Conservation (phyloP, 30 jellyfish, hydroid and myxozoan genomes). For the Hydra vulgaris region DNA sequence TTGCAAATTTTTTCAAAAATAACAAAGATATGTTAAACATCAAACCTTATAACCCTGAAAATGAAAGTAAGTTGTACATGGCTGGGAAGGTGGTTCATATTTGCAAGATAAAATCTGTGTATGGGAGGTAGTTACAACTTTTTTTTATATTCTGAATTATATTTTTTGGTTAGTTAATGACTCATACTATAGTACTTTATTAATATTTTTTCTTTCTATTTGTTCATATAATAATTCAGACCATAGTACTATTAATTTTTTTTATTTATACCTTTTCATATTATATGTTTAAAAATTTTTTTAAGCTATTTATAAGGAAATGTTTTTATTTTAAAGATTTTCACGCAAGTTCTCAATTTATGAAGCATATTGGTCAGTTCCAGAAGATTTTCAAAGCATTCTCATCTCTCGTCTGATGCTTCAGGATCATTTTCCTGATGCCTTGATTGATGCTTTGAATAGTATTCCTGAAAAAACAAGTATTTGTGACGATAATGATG, state of each 20-base stretch:
- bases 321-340: conserved; percentile 26
- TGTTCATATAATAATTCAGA: too few relatives aligned
- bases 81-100: conserved; percentile 92
- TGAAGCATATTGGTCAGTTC: conserved; percentile 79
- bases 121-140: conserved; percentile 58
- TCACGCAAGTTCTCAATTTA: conserved; percentile 57
- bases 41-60: conserved; percentile 40
- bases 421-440: conserved; percentile 80
- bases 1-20: conserved; percentile 48
- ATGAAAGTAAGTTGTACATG: conserved; percentile 42
- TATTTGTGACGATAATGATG: not conserved
- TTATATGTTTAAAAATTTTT: too few relatives aligned
- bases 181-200: too few relatives aligned
- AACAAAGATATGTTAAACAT: conserved; percentile 40
- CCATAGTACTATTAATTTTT: too few relatives aligned
- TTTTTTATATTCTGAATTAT: too few relatives aligned
- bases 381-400: conserved; percentile 70
- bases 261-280: not conserved
- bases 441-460: conserved; percentile 43
- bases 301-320: too few relatives aligned
- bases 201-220: too few relatives aligned
- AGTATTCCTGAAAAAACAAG: too few relatives aligned
- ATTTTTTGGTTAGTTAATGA: too few relatives aligned
- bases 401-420: conserved; percentile 73
- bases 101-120: conserved; percentile 74